Evolutionary conservation across 2,888 invertebrate species (phyloP), one percentile per base, ranked within the genome.

Genomic region (Nycteola revayana): DNA sequence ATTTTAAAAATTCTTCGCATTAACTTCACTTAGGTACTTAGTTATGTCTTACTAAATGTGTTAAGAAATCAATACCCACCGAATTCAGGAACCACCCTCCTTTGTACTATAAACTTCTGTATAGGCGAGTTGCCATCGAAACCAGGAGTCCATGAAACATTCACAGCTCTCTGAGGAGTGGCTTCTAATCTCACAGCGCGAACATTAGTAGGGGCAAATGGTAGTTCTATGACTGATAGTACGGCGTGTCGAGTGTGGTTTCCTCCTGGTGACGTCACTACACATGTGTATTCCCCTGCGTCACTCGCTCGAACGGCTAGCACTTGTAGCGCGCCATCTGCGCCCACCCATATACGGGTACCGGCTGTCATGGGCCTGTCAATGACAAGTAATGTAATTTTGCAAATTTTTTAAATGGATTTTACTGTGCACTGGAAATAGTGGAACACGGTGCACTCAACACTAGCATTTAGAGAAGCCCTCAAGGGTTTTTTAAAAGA

Each of bases 101-200:
- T 94, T 75, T 99, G 97, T 33, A 99, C 92, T 48, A 97, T 96
- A 75, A 95, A 99, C 71, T 97, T 96, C 60, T 94, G 92, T 38
- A 98, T 94, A 6, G 97, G 96, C 66, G 97, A 97, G 78, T 99
- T 98, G 34, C 99, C 99, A 84, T 99, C 97, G 78, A 98, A 99
- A 14, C 97, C 97, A 0, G 97, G 95, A 7, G 95, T 95, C 98
- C 99, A 99, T 9, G 94, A 94, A 1, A 99, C 93, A 67, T 97
- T 96, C 46, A 98, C 95, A 14, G 95, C 94, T 68, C 92, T 92
- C 41, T 93, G 92, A 1, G 91, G 90, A 7, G 92, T 90, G 3
- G 90, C 88, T 30, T 94, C 93, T 1, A 94, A 68, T 49, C 94
- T 87, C 36, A 82, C 83, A 0, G 97, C 98, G 52, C 92, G 91